A percentile compares a stretch with the other conserved stretches of the same genome.
phyloP scores from a whole-genome alignment of 2,113 vertebrate genomes.

The Lethenteron camtschaticum region DNA sequence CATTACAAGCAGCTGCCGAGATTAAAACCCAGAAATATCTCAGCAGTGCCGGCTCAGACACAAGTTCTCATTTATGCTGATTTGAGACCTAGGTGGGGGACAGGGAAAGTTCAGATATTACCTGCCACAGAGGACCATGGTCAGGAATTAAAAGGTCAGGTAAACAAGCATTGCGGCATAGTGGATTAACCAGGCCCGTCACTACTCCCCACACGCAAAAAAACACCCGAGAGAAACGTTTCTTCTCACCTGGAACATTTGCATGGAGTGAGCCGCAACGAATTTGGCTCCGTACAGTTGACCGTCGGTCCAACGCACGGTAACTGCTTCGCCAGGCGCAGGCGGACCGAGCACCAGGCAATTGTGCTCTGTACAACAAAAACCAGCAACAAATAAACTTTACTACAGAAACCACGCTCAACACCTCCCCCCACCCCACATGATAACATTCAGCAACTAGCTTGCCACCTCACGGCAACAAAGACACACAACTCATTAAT shows the following conservation, averaged over 20 bases:
- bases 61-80: too few relatives aligned
- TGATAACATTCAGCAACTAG: too few relatives aligned
- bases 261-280: conserved; percentile 37
- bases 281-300: conserved; percentile 52
- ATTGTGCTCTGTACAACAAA: conserved; percentile 45
- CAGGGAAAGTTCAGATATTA: too few relatives aligned
- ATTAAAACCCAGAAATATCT: too few relatives aligned
- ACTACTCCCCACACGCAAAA: not conserved
- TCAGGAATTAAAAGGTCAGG: not conserved
- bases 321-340: conserved; percentile 37
- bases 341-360: conserved; percentile 49
- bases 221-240: not conserved
- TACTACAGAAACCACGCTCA: not conserved
- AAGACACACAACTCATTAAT: too few relatives aligned
- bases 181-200: not conserved
- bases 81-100: too few relatives aligned
- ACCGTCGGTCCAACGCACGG: conserved; percentile 40
- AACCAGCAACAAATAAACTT: not conserved
- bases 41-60: too few relatives aligned
- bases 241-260: conserved; percentile 53
- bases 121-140: too few relatives aligned
- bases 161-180: not conserved
- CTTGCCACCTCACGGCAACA: too few relatives aligned
- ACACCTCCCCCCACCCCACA: too few relatives aligned
- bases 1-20: too few relatives aligned